Evolutionary conservation across 2,888 invertebrate genomes (phyloP), one percentile per base, ranked within the genome.

Genomic region (Philereme transversata): DNA sequence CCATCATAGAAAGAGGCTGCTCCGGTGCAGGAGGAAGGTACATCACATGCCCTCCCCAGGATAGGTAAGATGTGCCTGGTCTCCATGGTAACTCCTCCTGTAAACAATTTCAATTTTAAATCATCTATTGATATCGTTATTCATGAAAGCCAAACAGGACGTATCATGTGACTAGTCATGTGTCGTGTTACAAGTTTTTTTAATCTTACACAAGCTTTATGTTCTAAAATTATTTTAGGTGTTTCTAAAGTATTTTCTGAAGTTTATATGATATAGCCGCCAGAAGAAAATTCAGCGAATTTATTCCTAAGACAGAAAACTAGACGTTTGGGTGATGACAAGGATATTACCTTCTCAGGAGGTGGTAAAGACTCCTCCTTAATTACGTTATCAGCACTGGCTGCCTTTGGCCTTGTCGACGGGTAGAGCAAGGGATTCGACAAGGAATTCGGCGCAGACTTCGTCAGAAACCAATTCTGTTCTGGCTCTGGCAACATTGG

Each of bases 381-480:
- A 34, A 88, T 88, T 11, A 79, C 81, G 62, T 86, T 83, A 9
- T 86, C 86, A 22, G 88, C 89, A 4, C 73, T 70, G 7, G 82
- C 70, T 0, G 73, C 81, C 38, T 88, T 89, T 8, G 81, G 79
- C 40, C 86, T 83, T 8, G 79, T 68, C 2, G 84, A 81, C 45
- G 83, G 77, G 71, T 82, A 84, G 71, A 91, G 70, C 62, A 93
- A 79, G 3, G 93, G 94, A 72, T 95, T 95, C 72, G 95, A 95
- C 73, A 97, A 83, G 0, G 96, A 96, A 80, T 95, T 96, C 3
- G 96, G 96, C 1, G 96, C 96, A 9, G 96, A 96, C 73, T 96
- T 94, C 60, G 96, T 96, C 40, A 97, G 83, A 73, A 97, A 94
- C 97, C 97, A 97, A 81, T 97, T 97, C 71, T 88, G 90, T 69